phyloP scores from a whole-genome alignment of 1,140 invertebrate species.

The Heterodera carotae region DNA sequence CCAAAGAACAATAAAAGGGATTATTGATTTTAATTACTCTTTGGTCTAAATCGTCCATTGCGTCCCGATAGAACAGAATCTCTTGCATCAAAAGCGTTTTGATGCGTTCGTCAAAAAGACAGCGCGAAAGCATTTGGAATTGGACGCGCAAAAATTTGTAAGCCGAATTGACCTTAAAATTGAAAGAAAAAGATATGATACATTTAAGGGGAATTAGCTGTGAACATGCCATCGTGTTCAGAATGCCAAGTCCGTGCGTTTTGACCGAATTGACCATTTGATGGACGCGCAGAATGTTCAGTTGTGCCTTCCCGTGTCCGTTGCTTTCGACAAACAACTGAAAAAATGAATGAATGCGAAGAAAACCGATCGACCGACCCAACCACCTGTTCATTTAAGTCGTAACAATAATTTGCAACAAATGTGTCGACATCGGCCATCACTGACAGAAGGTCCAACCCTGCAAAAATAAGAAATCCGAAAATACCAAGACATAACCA shows the following conservation, averaged over 20 bases:
- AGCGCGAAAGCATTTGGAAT: constrained; percentile 92
- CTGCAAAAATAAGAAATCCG: background rate
- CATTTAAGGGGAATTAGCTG: too few species aligned
- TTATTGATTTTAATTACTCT: constrained; percentile 29
- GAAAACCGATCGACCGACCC: background rate
- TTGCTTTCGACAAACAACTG: constrained; percentile 85
- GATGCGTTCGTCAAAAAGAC: constrained; percentile 96
- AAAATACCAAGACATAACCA: background rate
- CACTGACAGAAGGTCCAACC: constrained; percentile 91
- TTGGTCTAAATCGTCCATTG: constrained; percentile 69
- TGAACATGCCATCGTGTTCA: constrained; percentile 85
- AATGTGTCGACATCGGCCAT: constrained; percentile 96
- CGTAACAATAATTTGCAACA: constrained; percentile 89
- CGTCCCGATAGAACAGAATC: constrained; percentile 74
- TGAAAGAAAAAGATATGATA: constrained; percentile 28
- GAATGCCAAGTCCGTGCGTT: constrained; percentile 94
- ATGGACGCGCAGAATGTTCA: constrained; percentile 91
- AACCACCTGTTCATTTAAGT: constrained; percentile 85
- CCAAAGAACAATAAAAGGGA: too few species aligned
- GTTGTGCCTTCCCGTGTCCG: constrained; percentile 83
- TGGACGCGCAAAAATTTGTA: constrained; percentile 94
- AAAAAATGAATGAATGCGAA: constrained; percentile 36
- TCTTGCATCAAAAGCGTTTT: constrained; percentile 89
- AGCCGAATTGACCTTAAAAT: constrained; percentile 80
- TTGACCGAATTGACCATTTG: constrained; percentile 96